A percentile compares a stretch with the other conserved stretches of the same genome.
phyloP scores from a whole-genome alignment of 1,140 invertebrate species.

The Drosophila leontia region DNA sequence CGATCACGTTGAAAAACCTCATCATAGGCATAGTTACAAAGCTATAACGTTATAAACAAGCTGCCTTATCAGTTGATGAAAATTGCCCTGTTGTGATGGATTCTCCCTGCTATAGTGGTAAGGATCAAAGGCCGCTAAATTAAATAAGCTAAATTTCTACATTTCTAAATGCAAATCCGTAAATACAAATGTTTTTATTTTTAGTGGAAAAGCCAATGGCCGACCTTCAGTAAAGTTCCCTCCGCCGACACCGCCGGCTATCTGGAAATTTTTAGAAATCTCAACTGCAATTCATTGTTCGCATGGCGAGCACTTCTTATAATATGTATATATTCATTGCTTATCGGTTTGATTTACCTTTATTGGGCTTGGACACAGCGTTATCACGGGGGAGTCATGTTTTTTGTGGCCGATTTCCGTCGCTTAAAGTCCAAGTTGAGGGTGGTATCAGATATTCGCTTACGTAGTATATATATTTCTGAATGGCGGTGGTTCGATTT shows the following conservation, averaged over 20 bases:
- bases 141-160: constrained; percentile 13
- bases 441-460: constrained; percentile 46
- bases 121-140: not conserved
- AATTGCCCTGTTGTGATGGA: constrained; percentile 28
- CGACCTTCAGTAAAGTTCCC: constrained; percentile 34
- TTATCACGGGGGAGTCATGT: constrained; percentile 50
- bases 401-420: constrained; percentile 39
- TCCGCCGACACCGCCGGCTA: constrained; percentile 4
- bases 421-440: constrained; percentile 49
- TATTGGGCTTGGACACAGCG: constrained; percentile 14
- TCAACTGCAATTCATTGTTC: constrained; percentile 45
- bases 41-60: constrained; percentile 1
- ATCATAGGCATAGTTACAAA: constrained; percentile 10
- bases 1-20: constrained; percentile 7
- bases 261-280: constrained; percentile 42
- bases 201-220: constrained; percentile 40
- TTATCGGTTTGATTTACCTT: constrained; percentile 51
- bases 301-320: constrained; percentile 9
- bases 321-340: constrained; percentile 34
- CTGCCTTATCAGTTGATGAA: constrained; percentile 14
- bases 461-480: constrained; percentile 36
- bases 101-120: constrained; percentile 15
- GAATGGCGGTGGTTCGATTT: constrained; percentile 28
- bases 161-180: constrained; percentile 16
- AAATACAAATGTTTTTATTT: constrained; percentile 30